These are phyloP conservation scores for Polypedilum vanderplanki DNA, from an alignment of 1,140 invertebrate genomes.

Conservation along the genomic window DNA sequence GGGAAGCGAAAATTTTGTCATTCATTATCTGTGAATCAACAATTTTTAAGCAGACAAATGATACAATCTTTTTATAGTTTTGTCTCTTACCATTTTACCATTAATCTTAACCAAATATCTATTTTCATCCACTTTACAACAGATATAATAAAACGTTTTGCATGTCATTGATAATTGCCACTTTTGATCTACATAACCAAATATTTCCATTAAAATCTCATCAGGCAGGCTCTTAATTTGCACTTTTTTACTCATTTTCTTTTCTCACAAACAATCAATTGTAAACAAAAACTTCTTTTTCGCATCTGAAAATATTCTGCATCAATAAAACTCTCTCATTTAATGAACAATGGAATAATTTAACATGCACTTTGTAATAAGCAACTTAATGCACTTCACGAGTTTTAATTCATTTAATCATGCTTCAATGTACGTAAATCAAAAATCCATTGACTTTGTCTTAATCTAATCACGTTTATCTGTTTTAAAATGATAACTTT, in stretches of 20 bases:
- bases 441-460: too few species aligned
- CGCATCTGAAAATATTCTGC: not conserved
- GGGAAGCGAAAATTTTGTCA: not conserved
- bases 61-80: not conserved
- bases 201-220: not conserved
- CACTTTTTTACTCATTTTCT: too few species aligned
- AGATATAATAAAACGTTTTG: not conserved
- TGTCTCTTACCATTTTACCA: not conserved
- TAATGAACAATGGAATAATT: too few species aligned
- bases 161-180: not conserved
- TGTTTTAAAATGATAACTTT: too few species aligned
- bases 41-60: not conserved
- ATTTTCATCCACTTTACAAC: not conserved
- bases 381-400: too few species aligned
- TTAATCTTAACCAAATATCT: not conserved
- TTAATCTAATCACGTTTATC: too few species aligned
- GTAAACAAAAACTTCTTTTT: too few species aligned
- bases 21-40: not conserved
- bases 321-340: too few species aligned
- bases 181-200: not conserved
- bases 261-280: too few species aligned
- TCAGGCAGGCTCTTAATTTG: not conserved
- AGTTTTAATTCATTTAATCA: too few species aligned
- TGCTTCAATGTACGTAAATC: too few species aligned
- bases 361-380: too few species aligned